phyloP scores from a whole-genome alignment of 35 echinoderm and acorn worm genomes.

The Ptychodera flava region DNA sequence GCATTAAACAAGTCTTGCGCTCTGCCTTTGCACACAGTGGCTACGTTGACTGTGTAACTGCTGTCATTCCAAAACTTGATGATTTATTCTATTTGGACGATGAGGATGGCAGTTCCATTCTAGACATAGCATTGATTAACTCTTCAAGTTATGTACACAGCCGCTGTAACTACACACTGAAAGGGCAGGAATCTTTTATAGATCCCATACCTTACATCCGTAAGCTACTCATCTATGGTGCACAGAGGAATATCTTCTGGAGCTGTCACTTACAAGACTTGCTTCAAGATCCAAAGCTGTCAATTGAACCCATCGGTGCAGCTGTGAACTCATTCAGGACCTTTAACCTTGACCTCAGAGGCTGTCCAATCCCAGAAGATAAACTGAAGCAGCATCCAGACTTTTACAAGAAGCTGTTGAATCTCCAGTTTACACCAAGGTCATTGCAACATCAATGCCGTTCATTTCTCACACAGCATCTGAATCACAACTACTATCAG shows the following conservation, averaged over 20 bases:
- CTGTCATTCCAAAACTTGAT: no score
- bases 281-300: neutral
- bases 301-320: neutral
- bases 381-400: neutral
- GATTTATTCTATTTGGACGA: no score
- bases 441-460: neutral
- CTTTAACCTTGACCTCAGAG: neutral
- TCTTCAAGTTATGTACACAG: no score
- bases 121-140: no score
- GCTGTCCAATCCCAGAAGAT: neutral
- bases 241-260: neutral
- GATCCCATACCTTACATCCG: neutral
- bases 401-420: neutral
- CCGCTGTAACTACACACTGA: no score
- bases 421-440: neutral
- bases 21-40: no score
- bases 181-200: neutral
- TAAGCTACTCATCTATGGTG: neutral
- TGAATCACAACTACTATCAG: no score
- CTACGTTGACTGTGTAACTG: no score
- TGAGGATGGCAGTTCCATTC: no score
- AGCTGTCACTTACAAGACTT: neutral
- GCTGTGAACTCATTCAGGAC: neutral
- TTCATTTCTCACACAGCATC: no score
- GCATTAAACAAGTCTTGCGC: no score